phyloP scores from a whole-genome alignment of 2,113 vertebrate species.

The Raphicerus campestris region DNA sequence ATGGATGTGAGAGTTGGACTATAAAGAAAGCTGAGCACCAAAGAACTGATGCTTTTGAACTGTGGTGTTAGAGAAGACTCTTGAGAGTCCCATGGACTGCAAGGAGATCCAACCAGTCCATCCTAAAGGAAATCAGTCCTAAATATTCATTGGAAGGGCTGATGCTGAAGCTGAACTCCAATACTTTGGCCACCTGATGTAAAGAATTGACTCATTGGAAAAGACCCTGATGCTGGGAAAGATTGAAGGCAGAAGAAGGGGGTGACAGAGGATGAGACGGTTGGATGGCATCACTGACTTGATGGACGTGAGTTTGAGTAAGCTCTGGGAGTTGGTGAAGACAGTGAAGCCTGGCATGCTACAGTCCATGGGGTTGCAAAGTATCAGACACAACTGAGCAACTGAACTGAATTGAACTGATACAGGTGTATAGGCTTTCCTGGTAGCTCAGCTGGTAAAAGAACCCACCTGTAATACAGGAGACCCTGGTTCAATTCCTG shows the following conservation, averaged over 20 bases:
- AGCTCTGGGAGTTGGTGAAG: not conserved
- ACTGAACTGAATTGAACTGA: not conserved
- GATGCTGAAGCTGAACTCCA: not conserved
- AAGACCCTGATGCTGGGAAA: not conserved
- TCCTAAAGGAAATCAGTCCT: not conserved
- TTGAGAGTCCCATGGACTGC: not conserved
- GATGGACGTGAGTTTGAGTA: not conserved
- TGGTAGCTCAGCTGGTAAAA: not conserved
- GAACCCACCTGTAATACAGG: not conserved
- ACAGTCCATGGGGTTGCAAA: not conserved
- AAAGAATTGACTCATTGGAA: not conserved
- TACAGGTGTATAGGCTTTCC: not conserved
- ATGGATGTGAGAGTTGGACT: not conserved
- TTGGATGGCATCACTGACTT: not conserved
- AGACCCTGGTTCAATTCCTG: not conserved
- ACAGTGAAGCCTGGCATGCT: not conserved
- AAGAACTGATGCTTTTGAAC: not conserved
- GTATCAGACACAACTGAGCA: not conserved
- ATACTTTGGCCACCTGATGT: not conserved
- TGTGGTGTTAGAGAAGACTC: not conserved
- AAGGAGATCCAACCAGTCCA: not conserved
- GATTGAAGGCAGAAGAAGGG: accelerated
- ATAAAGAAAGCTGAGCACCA: not conserved
- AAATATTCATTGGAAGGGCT: not conserved
- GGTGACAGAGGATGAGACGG: not conserved